These are phyloP conservation scores for Peromyscus nudipes DNA, from an alignment of 2,797 vertebrate genomes.

Conservation along the genomic window DNA sequence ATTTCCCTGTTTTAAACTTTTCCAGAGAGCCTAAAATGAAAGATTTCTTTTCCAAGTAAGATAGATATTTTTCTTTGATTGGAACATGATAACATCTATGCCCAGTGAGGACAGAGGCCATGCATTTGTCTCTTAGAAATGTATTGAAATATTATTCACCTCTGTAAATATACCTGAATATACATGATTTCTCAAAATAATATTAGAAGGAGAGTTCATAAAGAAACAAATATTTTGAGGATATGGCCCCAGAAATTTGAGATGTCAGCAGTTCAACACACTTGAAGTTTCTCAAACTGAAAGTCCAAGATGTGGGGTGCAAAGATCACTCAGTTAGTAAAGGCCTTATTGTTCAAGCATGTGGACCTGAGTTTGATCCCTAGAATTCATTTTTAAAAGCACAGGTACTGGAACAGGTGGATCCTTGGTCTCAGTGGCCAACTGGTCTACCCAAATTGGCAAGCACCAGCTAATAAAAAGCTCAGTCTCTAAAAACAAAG, in stretches of 20 bases:
- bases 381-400: background rate
- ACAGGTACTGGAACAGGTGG: background rate
- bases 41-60: slow-evolving; percentile 72
- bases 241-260: slow-evolving; percentile 52
- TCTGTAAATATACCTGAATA: slow-evolving; percentile 66
- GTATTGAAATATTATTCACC: slow-evolving; percentile 76
- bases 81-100: slow-evolving; percentile 16
- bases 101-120: slow-evolving; percentile 63
- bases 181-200: slow-evolving; percentile 60
- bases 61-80: slow-evolving; percentile 72
- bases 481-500: background rate
- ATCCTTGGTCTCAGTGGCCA: background rate
- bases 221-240: slow-evolving; percentile 64
- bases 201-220: slow-evolving; percentile 70
- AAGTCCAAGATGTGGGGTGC: background rate
- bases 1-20: slow-evolving; percentile 83
- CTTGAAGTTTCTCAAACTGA: slow-evolving; percentile 46
- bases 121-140: slow-evolving; percentile 65
- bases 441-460: background rate
- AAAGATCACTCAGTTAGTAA: background rate
- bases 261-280: slow-evolving; percentile 33
- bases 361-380: background rate
- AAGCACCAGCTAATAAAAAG: no score
- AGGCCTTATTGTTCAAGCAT: background rate
- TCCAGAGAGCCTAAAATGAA: slow-evolving; percentile 77